Evolutionary conservation across 2,888 invertebrate genomes (phyloP).

Genomic region (Dorcus hopei): DNA sequence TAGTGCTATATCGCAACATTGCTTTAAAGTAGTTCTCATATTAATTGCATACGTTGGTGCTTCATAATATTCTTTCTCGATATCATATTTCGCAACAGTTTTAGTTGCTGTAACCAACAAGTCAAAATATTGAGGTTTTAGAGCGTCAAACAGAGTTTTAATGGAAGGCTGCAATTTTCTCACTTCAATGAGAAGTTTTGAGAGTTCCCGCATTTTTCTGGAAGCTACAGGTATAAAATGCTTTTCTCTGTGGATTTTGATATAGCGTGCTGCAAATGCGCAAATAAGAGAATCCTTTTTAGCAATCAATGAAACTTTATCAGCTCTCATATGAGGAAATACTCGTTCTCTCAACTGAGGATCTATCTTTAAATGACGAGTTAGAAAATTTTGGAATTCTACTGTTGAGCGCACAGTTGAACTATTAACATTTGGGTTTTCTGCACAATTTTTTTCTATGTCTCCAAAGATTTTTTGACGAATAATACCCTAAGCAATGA

Average conservation of each 20-base stretch:
- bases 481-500: conserved; percentile 29
- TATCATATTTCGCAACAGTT: conserved; percentile 24
- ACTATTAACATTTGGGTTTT: background rate
- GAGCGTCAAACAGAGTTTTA: conserved; percentile 16
- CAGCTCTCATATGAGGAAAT: conserved; percentile 23
- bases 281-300: conserved; percentile 24
- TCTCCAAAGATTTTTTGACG: conserved; percentile 23
- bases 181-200: conserved; percentile 21
- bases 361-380: conserved; percentile 19
- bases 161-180: conserved; percentile 20
- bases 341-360: conserved; percentile 11
- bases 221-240: conserved; percentile 25
- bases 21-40: conserved; percentile 27
- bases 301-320: conserved; percentile 17
- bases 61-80: conserved; percentile 21
- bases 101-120: conserved; percentile 20
- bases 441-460: conserved; percentile 26
- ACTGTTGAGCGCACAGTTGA: background rate
- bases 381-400: conserved; percentile 9
- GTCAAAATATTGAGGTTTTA: conserved; percentile 23
- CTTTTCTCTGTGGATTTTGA: conserved; percentile 24
- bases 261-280: conserved; percentile 25
- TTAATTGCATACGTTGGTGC: conserved; percentile 27
- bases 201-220: conserved; percentile 22
- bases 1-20: conserved; percentile 30